These are phyloP conservation scores for Orius laevigatus DNA, from an alignment of 1,140 invertebrate species.

Conservation along the genomic window DNA sequence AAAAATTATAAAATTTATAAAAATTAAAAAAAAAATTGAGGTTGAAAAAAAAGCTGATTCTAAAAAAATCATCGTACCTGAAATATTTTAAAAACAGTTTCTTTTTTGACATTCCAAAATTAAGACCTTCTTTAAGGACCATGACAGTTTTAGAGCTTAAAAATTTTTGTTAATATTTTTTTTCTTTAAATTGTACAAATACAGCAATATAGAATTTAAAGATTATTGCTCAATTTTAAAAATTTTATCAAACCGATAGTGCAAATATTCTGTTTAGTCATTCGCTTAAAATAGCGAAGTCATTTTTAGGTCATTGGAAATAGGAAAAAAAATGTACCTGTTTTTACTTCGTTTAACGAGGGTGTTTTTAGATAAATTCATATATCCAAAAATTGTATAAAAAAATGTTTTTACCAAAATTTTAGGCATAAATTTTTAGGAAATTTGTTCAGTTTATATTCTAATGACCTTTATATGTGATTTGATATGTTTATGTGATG, in stretches of 20 bases:
- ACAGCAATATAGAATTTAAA: too few species aligned
- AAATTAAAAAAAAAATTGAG: slow-evolving; percentile 5
- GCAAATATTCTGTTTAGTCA: too few species aligned
- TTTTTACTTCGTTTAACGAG: slow-evolving; percentile 13
- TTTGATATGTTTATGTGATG: slow-evolving; percentile 6
- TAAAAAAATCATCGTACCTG: slow-evolving; percentile 5
- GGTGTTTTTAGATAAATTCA: slow-evolving; percentile 12
- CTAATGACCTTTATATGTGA: slow-evolving; percentile 14
- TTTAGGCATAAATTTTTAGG: slow-evolving; percentile 12
- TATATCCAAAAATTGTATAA: slow-evolving; percentile 14
- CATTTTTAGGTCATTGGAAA: slow-evolving; percentile 14
- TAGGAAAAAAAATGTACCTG: slow-evolving; percentile 5
- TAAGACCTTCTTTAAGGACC: too few species aligned
- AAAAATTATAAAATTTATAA: slow-evolving; percentile 1
- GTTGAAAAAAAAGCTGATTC: slow-evolving; percentile 6
- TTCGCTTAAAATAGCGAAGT: too few species aligned
- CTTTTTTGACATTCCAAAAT: background rate
- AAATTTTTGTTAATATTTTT: too few species aligned
- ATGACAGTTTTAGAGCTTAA: too few species aligned
- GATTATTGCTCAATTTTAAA: too few species aligned
- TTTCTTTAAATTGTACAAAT: too few species aligned
- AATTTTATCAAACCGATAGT: too few species aligned
- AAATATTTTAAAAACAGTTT: background rate
- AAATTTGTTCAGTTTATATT: slow-evolving; percentile 14
- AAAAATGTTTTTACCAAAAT: slow-evolving; percentile 1